Conservation (phyloP, 1,140 invertebrate genomes). For the Marisa cornuarietis region DNA sequence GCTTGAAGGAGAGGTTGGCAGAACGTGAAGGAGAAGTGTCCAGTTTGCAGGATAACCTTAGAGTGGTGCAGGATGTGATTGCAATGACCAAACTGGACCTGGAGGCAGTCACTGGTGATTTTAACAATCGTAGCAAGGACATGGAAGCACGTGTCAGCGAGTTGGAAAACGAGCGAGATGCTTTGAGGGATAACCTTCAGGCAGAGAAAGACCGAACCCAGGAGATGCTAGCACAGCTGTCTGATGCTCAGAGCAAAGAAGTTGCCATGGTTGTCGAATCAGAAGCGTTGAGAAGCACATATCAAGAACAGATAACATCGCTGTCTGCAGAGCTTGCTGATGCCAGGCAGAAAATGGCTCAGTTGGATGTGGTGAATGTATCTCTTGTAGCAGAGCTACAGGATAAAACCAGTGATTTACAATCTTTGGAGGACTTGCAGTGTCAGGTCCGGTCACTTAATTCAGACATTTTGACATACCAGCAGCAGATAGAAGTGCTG, state of each 20-base stretch:
- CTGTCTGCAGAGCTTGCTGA: conserved; percentile 22
- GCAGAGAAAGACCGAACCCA: background rate
- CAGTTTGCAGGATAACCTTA: conserved; percentile 6
- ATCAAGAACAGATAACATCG: conserved; percentile 20
- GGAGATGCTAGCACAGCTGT: background rate
- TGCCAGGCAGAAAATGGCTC: conserved; percentile 21
- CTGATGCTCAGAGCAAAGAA: conserved; percentile 1
- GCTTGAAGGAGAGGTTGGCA: conserved; percentile 13
- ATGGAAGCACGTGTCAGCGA: conserved; percentile 15
- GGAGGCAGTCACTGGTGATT: conserved; percentile 21
- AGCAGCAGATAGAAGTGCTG: conserved; percentile 16
- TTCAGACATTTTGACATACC: conserved; percentile 3
- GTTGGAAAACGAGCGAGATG: conserved; percentile 9
- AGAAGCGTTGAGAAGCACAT: background rate
- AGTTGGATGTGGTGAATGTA: conserved; percentile 3
- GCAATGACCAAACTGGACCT: conserved; percentile 16
- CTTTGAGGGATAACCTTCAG: conserved; percentile 15
- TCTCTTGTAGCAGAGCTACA: background rate
- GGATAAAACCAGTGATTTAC: background rate
- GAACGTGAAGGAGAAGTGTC: conserved; percentile 15
- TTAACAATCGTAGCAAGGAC: conserved; percentile 14
- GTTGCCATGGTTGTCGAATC: conserved; percentile 14
- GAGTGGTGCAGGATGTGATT: conserved; percentile 10
- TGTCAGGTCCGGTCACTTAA: background rate
- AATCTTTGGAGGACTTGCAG: conserved; percentile 5